A percentile compares a stretch with the other conserved stretches of the same genome.
These are phyloP conservation scores for Clarias pachynema DNA, from an alignment of 2,797 vertebrate genomes.

Conservation along the genomic window DNA sequence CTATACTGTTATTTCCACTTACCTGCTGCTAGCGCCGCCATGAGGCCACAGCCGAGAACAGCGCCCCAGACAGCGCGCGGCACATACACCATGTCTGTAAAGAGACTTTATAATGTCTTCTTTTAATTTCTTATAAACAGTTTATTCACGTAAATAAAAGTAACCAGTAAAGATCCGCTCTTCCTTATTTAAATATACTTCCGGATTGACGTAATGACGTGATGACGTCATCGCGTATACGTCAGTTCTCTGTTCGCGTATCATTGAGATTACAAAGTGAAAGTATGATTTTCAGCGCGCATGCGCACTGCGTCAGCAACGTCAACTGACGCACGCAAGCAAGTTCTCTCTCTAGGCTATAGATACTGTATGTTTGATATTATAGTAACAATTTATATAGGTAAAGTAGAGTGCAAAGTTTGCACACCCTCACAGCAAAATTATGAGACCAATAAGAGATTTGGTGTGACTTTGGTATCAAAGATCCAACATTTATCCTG, in stretches of 20 bases:
- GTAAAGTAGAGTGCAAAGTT: not conserved
- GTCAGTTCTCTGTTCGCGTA: not conserved
- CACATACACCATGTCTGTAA: not conserved
- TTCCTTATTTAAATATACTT: not conserved
- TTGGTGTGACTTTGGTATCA: not conserved
- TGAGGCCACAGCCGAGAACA: not conserved
- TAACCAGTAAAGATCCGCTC: not conserved
- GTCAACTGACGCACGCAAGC: not conserved
- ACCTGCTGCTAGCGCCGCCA: not conserved
- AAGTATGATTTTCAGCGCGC: not conserved
- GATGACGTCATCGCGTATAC: not conserved
- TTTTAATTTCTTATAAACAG: too few species aligned
- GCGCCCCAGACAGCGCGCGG: not conserved
- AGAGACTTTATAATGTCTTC: too few species aligned
- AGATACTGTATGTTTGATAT: not conserved
- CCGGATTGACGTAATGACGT: conserved; percentile 13
- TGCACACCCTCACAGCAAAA: not conserved
- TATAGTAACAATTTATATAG: not conserved
- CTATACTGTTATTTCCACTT: not conserved
- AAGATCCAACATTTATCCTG: not conserved
- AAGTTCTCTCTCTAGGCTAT: not conserved
- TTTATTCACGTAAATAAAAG: not conserved
- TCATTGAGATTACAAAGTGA: not conserved
- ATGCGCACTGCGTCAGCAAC: not conserved
- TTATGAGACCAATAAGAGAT: not conserved